Percentiles rank a stretch among this genome's conserved stretches.
phyloP scores from a whole-genome alignment of 2,888 invertebrate species.

The Baccha elongata region DNA sequence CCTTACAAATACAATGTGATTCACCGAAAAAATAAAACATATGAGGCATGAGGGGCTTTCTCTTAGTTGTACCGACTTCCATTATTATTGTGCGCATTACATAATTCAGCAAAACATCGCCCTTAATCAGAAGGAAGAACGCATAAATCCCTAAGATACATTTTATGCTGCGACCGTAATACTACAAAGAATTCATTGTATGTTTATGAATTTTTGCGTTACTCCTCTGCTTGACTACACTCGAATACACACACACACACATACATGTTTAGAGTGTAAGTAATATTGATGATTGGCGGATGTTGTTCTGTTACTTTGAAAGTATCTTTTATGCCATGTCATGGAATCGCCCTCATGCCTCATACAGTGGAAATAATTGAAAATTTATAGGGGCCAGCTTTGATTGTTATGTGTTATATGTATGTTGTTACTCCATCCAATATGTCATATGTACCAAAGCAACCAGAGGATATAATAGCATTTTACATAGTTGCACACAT shows the following conservation, averaged over 20 bases:
- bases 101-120: not conserved
- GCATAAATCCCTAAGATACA: conserved; percentile 22
- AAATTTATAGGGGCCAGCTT: conserved; percentile 18
- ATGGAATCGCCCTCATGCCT: conserved; percentile 33
- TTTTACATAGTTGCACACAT: conserved; percentile 10
- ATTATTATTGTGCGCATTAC: not conserved
- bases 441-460: not conserved
- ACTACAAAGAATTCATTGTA: conserved; percentile 19
- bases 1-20: conserved; percentile 1
- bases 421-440: not conserved
- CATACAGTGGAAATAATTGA: conserved; percentile 31
- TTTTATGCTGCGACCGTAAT: conserved; percentile 11
- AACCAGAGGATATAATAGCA: conserved; percentile 7
- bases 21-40: not conserved
- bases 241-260: not conserved
- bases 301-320: conserved; percentile 23
- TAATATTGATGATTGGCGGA: conserved; percentile 23
- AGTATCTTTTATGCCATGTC: conserved; percentile 22
- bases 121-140: conserved; percentile 2
- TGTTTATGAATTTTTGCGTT: not conserved
- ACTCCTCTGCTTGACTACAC: not conserved
- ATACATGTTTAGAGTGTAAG: not conserved
- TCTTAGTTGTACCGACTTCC: not conserved
- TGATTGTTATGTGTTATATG: not conserved
- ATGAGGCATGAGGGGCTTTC: too few species aligned